Evolutionary conservation across 2,113 vertebrate species (phyloP), one percentile per base, ranked within the genome.

Genomic region (Percina caprodes): DNA sequence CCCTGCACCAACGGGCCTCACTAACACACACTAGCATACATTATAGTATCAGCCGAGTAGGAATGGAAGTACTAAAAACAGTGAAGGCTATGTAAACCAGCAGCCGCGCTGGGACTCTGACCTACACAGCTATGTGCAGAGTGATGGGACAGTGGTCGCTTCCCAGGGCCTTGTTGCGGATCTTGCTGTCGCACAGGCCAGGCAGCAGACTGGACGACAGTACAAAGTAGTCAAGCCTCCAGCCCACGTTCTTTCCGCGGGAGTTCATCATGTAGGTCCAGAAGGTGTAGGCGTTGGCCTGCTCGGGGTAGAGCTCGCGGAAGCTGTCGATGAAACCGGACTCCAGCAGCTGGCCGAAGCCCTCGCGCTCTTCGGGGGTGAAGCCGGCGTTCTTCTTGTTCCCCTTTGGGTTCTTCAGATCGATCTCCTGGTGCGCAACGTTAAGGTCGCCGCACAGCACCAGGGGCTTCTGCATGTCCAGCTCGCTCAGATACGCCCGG

Each of bases 231-330:
- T 98, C 97, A 7, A 98, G 96, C 69, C 97, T 93, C 97, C 97
- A 98, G 56, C 97, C 97, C 74, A 98, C 97, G 2, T 98, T 98
- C 90, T 97, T 97, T 12, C 92, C 69, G 13, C 97, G 94, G 18
- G 96, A 66, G 45, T 97, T 97, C 96, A 97, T 97, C 97, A 98
- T 97, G 90, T 97, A 98, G 77, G 97, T 98, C 97, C 97, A 98
- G 93, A 98, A 98, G 82, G 96, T 97, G 74, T 97, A 98, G 46
- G 97, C 97, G 33, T 95, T 84, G 69, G 93, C 77, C 9, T 95
- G 94, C 21, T 95, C 91, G 0, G 97, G 97, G 90, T 98, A 97
- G 2, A 98, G 94, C 80, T 97, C 94, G 0, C 97, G 95, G 88
- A 98, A 98, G 87, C 95, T 97, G 91, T 98, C 97, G 0, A 79